A percentile compares a stretch with the other conserved stretches of the same genome.
phyloP scores from a whole-genome alignment of 2,113 vertebrate species.

The Gnathonemus echidnorhynchus region DNA sequence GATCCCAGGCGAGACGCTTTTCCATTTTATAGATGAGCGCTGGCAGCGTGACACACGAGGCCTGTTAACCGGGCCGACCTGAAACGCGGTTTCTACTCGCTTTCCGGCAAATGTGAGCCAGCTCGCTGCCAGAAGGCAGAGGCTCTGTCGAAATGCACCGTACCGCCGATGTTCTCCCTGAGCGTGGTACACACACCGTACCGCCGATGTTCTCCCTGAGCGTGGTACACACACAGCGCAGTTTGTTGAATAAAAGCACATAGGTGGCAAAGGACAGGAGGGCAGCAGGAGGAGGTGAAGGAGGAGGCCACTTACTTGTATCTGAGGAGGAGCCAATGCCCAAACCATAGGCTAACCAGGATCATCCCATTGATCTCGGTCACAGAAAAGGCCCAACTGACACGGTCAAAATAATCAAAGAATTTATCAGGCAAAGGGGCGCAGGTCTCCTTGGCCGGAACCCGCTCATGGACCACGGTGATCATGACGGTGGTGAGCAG shows the following conservation, averaged over 20 bases:
- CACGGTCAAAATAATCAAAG: slow-evolving; percentile 74
- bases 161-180: neutral
- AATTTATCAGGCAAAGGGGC: slow-evolving; percentile 83
- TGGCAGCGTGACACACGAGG: neutral
- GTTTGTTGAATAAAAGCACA: neutral
- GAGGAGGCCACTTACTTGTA: slow-evolving; percentile 68
- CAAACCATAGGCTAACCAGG: slow-evolving; percentile 69
- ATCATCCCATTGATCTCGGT: slow-evolving; percentile 80
- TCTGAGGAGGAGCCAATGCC: slow-evolving; percentile 78
- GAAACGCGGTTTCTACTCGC: neutral
- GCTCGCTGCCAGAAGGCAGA: neutral
- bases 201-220: neutral
- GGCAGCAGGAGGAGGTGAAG: neutral
- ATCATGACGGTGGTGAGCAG: slow-evolving; percentile 75
- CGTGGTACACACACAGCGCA: neutral
- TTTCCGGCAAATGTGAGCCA: neutral
- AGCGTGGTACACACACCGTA: neutral
- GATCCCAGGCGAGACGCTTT: neutral
- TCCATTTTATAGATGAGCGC: neutral
- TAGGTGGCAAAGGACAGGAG: neutral
- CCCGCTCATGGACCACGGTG: slow-evolving; percentile 77
- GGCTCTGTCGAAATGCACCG: neutral
- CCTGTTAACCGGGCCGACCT: neutral
- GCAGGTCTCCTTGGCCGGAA: slow-evolving; percentile 72
- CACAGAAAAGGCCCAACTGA: slow-evolving; percentile 79